Evolutionary conservation across 2,113 vertebrate species (phyloP), one percentile per base, ranked within the genome.

Genomic region (Ornithorhynchus anatinus): DNA sequence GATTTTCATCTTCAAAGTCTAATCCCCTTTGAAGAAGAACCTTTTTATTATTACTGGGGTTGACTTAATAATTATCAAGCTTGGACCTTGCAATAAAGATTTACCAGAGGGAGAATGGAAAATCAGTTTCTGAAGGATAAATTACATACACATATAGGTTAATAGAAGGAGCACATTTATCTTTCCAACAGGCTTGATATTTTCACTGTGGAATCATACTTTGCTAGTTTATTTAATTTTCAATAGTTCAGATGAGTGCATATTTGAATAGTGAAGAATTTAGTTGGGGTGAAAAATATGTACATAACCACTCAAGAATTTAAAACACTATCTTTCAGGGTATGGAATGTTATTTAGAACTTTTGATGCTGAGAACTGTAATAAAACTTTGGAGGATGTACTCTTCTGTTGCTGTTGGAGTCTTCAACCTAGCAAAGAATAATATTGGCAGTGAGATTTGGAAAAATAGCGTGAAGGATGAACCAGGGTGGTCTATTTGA

Each of bases 381-480:
- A 54, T 67, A 45, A 64, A 57, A 65, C 64, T 65, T 40, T 53
- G 36, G 19, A 22, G 39, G 37, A 8, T 17, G 3, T 72, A 75
- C 32, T 69, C 76, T 77, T 54, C 27, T 27, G 20, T 25, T 43
- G 9, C 5, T 43, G 53, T 16, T 27, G 56, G 22, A 53, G 27
- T 31, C 60, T 69, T 77, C 59, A 15, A 56, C 37, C 2, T 75
- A 59, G 43, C 56, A 59, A 52, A 48, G 20, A 58, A 44, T 64
- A 20, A 16, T 45, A 38, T 73, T n/a, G n/a, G 47, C 57, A 61
- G 47, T 16, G 27, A 47, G n/a, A 35, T 19, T 60, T 14, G n/a
- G 50, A 37, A 23, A 60, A 56, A 25, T 61, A 44, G 23, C 33
- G 8, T 43, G 60, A 70, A 61, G 54, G 45, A 23, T 59, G 37